Evolutionary conservation across 2,113 vertebrate species (phyloP).

Genomic region (Myrmecophaga tridactyla): DNA sequence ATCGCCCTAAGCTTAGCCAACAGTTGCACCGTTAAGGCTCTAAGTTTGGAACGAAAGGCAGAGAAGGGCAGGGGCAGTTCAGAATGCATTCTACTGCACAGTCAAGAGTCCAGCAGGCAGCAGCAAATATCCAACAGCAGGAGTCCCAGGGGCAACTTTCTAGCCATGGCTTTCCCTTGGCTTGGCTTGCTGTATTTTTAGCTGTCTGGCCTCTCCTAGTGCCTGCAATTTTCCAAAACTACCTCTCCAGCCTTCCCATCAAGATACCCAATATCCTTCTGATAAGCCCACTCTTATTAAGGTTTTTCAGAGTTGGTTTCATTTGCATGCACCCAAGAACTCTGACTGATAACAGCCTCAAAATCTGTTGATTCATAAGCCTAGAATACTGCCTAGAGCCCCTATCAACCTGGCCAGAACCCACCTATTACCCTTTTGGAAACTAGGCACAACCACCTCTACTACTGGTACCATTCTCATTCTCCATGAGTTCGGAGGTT

Average conservation of each 20-base stretch:
- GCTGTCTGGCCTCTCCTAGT: background rate
- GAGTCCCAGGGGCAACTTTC: background rate
- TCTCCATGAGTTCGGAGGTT: background rate
- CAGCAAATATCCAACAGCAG: rapidly evolving
- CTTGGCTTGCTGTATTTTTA: background rate
- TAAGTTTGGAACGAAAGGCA: rapidly evolving
- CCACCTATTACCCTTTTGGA: background rate
- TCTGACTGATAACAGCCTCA: background rate
- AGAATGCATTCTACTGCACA: rapidly evolving
- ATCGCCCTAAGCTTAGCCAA: background rate
- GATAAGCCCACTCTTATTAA: background rate
- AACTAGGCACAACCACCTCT: background rate
- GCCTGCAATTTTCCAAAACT: background rate
- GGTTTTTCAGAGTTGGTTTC: background rate
- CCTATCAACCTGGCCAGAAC: background rate
- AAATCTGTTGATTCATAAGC: background rate
- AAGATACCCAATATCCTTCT: background rate
- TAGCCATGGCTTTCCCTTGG: background rate
- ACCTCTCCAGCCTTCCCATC: background rate
- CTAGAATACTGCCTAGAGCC: background rate
- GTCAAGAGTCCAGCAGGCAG: background rate
- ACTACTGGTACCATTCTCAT: background rate
- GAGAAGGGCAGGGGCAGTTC: background rate
- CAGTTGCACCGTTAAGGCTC: background rate
- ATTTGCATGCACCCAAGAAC: background rate